Evolutionary conservation across 2,113 vertebrate genomes (phyloP).

Genomic region (Zosterops japonicus): DNA sequence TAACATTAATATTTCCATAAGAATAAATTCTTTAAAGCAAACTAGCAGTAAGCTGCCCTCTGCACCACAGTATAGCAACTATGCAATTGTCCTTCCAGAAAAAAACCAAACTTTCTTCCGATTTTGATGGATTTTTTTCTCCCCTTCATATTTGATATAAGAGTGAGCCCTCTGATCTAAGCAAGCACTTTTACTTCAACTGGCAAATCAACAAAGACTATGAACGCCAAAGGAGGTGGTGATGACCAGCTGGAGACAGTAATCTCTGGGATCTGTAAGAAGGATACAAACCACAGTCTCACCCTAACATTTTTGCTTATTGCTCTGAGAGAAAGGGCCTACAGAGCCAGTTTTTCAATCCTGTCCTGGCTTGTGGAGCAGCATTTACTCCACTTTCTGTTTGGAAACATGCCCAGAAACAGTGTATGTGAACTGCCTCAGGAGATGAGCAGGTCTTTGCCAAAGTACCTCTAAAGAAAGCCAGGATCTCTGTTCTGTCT

Average conservation of each 20-base stretch:
- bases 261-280: background rate
- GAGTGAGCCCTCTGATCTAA: background rate
- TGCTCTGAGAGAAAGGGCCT: background rate
- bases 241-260: background rate
- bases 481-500: background rate
- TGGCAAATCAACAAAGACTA: background rate
- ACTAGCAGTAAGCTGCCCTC: background rate
- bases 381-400: background rate
- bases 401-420: background rate
- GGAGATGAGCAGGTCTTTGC: constrained; percentile 14
- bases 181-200: background rate
- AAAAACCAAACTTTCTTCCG: background rate
- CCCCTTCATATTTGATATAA: background rate
- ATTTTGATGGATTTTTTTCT: background rate
- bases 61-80: background rate
- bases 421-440: constrained; percentile 28
- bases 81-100: background rate
- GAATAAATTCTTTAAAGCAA: background rate
- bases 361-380: constrained; percentile 17
- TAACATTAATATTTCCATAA: background rate
- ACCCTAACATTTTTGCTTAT: background rate
- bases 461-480: background rate
- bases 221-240: background rate
- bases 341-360: constrained; percentile 25
- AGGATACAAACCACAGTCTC: background rate